phyloP scores from a whole-genome alignment of 1,140 invertebrate genomes.

The Trichoplusia ni region DNA sequence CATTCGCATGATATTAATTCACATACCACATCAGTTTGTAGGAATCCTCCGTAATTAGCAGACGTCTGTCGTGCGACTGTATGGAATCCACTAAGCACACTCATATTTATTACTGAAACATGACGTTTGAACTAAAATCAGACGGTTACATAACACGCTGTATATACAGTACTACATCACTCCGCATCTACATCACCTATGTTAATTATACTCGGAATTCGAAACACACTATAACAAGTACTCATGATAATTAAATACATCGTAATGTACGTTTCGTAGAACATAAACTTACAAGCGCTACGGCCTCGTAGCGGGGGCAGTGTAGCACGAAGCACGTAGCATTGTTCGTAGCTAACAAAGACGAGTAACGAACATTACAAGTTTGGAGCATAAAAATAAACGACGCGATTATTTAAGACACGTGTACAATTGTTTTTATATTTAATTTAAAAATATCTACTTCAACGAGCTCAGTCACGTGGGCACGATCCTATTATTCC shows the following conservation, averaged over 20 bases:
- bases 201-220: no score
- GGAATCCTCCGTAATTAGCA: constrained; percentile 24
- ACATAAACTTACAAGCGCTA: not conserved
- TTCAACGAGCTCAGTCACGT: not conserved
- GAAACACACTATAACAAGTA: no score
- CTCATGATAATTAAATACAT: no score
- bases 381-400: not conserved
- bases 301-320: not conserved
- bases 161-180: no score
- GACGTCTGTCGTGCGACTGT: not conserved
- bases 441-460: no score
- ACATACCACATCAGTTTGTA: constrained; percentile 9
- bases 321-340: not conserved
- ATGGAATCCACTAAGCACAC: no score
- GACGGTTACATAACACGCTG: no score
- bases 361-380: not conserved
- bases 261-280: not conserved
- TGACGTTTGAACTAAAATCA: no score
- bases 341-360: not conserved
- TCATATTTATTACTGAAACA: no score
- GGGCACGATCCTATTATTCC: constrained; percentile 1
- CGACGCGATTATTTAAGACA: not conserved
- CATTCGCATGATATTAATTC: constrained; percentile 26
- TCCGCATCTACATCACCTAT: no score
- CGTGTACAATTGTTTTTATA: not conserved